Conservation (phyloP, 2,888 invertebrate genomes). For the Tetropium fuscum region DNA sequence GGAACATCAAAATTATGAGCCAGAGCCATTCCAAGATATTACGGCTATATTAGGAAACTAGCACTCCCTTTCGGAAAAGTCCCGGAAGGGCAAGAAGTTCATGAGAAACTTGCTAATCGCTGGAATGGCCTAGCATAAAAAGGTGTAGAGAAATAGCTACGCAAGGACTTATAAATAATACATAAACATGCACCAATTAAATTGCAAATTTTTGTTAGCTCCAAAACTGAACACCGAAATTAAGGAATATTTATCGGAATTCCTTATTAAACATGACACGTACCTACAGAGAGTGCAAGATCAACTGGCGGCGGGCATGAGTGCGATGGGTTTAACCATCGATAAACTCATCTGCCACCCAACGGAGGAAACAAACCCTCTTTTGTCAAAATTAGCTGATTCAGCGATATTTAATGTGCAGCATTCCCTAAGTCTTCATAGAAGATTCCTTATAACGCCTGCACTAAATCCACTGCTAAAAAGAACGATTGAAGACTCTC, state of each 20-base stretch:
- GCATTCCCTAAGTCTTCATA: neutral
- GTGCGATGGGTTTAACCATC: too few species aligned
- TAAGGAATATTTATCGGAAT: neutral
- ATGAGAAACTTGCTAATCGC: neutral
- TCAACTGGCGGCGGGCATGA: too few species aligned
- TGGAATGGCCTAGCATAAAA: neutral
- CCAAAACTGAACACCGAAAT: too few species aligned
- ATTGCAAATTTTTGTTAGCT: neutral
- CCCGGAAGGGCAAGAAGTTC: neutral
- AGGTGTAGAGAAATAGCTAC: neutral
- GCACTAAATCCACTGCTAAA: neutral
- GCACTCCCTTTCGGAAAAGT: neutral
- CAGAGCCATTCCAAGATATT: neutral
- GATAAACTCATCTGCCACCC: too few species aligned
- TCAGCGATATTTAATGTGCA: neutral
- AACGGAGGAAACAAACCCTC: neutral
- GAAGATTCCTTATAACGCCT: neutral
- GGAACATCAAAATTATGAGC: neutral
- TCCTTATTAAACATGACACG: too few species aligned
- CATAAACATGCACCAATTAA: neutral
- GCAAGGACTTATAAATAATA: neutral
- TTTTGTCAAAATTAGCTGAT: neutral
- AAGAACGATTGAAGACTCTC: conserved; percentile 3
- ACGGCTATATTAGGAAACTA: neutral
- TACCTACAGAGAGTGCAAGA: too few species aligned